Percentiles rank a stretch among this genome's conserved stretches.
phyloP scores from a whole-genome alignment of 92 coral and sea anemone genomes.

The Palythoa grandiflora region DNA sequence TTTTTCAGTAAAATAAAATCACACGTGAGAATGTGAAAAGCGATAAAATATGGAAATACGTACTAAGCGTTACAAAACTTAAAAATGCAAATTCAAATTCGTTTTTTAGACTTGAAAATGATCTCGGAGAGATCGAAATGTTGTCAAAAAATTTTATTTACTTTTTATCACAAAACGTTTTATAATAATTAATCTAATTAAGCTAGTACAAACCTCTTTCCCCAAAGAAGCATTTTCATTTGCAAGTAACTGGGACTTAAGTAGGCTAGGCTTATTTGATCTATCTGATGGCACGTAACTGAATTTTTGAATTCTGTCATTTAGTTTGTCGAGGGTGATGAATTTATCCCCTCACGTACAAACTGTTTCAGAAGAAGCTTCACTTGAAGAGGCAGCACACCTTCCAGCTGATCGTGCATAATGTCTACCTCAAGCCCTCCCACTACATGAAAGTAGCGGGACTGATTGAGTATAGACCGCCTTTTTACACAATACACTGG shows the following conservation, averaged over 20 bases:
- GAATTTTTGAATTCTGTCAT: conserved; percentile 57
- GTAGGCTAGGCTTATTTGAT: conserved; percentile 70
- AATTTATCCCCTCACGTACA: conserved; percentile 53
- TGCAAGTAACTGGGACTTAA: conserved; percentile 51
- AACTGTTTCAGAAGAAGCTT: conserved; percentile 57
- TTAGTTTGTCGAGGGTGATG: conserved; percentile 62
- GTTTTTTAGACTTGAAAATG: no score
- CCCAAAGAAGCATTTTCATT: conserved; percentile 54
- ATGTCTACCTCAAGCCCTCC: conserved; percentile 73
- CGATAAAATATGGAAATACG: no score
- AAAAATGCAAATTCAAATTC: no score
- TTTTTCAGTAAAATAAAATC: no score
- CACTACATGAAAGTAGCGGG: conserved; percentile 67
- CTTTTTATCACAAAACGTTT: neutral
- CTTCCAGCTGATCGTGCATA: conserved; percentile 88
- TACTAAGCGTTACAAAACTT: no score
- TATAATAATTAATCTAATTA: neutral
- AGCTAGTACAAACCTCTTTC: conserved; percentile 42
- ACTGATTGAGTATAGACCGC: conserved; percentile 60
- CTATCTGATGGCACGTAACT: conserved; percentile 47
- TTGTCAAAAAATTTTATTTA: no score
- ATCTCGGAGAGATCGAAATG: no score
- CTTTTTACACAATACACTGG: conserved; percentile 69
- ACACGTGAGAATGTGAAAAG: no score
- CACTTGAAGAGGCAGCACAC: conserved; percentile 74